Evolutionary conservation across 2,113 vertebrate species (phyloP).

Genomic region (Setophaga petechia): DNA sequence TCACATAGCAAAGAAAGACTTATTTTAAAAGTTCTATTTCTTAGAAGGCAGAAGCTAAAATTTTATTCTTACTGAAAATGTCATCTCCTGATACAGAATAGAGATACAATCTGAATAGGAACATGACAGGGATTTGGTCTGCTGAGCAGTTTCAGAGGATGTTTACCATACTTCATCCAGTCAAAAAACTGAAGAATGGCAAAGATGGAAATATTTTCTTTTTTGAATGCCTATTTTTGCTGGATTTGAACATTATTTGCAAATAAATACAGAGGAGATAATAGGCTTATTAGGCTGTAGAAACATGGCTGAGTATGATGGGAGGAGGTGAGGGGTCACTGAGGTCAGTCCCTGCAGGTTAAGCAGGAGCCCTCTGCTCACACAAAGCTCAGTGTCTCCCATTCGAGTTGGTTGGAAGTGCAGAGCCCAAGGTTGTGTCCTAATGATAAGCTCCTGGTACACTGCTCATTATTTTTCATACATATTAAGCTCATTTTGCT

Average conservation of each 20-base stretch:
- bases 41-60: neutral
- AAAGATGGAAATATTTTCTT: neutral
- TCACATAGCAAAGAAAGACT: neutral
- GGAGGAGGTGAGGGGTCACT: neutral
- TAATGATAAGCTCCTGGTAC: neutral
- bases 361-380: neutral
- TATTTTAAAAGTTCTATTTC: neutral
- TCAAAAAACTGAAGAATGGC: neutral
- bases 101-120: neutral
- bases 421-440: neutral
- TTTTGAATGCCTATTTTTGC: neutral
- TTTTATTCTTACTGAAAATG: neutral
- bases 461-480: neutral
- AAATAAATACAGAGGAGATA: neutral
- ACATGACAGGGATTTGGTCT: neutral
- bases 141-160: neutral
- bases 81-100: neutral
- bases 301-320: neutral
- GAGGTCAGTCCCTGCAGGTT: neutral
- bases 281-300: neutral
- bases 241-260: neutral
- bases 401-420: neutral
- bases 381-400: neutral
- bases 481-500: neutral
- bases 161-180: neutral